These are phyloP conservation scores for Papilio machaon DNA, from an alignment of 1,140 invertebrate species.

Conservation along the genomic window DNA sequence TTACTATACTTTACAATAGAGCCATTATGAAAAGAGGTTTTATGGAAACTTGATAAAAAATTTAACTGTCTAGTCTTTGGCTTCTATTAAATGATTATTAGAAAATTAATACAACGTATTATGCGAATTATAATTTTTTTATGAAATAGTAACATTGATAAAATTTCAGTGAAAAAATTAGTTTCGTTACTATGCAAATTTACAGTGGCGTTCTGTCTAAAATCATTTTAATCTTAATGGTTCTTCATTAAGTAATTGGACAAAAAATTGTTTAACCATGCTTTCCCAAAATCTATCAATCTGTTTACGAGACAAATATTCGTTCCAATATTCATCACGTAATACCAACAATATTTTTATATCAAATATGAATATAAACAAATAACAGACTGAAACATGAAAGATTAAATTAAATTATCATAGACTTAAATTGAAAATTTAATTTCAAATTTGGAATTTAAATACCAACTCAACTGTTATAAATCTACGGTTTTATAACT, in stretches of 20 bases:
- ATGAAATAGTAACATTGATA: not conserved
- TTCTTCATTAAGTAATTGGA: not conserved
- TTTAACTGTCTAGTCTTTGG: constrained; percentile 8
- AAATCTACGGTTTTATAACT: constrained; percentile 1
- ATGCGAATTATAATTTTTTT: not conserved
- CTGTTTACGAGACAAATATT: too few species aligned
- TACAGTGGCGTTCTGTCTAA: too few species aligned
- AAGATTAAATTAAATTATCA: not conserved
- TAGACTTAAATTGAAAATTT: constrained; percentile 10
- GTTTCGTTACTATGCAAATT: not conserved
- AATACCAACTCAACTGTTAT: not conserved
- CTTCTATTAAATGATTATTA: not conserved
- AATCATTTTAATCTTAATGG: too few species aligned
- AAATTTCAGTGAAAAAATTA: not conserved
- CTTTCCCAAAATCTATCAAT: too few species aligned
- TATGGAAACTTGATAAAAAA: not conserved
- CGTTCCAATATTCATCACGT: too few species aligned
- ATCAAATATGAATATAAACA: not conserved
- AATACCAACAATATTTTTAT: not conserved
- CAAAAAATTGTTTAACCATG: too few species aligned
- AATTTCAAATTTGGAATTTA: too few species aligned
- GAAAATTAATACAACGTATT: not conserved
- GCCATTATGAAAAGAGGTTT: constrained; percentile 7
- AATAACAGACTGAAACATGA: not conserved
- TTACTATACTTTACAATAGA: not conserved